Conservation (phyloP, 2,113 vertebrate species). For the Atrichornis clamosus region DNA sequence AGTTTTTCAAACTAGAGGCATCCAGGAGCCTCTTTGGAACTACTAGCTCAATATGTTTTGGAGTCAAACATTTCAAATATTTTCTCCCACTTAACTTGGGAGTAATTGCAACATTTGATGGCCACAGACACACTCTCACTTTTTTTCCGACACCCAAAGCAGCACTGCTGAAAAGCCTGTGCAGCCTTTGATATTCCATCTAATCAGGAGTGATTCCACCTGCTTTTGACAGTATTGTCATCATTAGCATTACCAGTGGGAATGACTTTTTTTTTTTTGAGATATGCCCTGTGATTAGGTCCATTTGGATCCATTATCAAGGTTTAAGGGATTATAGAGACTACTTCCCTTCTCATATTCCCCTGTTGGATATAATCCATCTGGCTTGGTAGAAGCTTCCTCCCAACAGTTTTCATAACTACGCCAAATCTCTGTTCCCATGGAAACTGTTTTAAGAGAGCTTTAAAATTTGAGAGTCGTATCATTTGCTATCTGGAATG, state of each 20-base stretch:
- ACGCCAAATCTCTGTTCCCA: constrained; percentile 68
- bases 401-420: constrained; percentile 60
- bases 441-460: constrained; percentile 67
- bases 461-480: constrained; percentile 47
- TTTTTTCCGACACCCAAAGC: not conserved
- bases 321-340: constrained; percentile 33
- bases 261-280: constrained; percentile 15
- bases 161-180: not conserved
- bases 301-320: constrained; percentile 40
- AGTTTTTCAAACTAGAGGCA: not conserved
- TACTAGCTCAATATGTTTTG: not conserved
- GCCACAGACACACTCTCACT: not conserved
- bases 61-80: not conserved
- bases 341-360: constrained; percentile 11
- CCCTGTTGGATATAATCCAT: constrained; percentile 51
- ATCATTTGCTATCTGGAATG: constrained; percentile 6
- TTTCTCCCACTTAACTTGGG: not conserved
- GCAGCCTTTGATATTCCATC: not conserved
- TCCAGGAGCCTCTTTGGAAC: not conserved
- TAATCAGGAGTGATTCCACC: not conserved
- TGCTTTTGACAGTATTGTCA: not conserved
- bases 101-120: not conserved
- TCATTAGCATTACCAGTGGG: not conserved
- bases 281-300: not conserved
- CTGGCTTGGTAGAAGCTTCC: constrained; percentile 51